A percentile compares a stretch with the other conserved stretches of the same genome.
Evolutionary conservation across 2,888 invertebrate genomes (phyloP).

Genomic region (Sphaerophoria rueppellii): DNA sequence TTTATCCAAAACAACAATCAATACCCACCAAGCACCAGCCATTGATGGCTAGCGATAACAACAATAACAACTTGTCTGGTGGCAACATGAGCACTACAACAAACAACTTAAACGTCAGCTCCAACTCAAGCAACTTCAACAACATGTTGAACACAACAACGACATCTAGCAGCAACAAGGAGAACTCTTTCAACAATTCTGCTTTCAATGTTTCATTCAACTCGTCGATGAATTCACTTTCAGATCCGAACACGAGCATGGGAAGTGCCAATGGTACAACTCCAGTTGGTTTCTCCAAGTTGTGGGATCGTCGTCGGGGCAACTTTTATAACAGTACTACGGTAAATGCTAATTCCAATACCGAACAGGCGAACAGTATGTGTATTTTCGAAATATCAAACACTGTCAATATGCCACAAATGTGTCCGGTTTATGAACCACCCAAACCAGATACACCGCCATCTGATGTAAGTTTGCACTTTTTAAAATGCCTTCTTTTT

Average conservation of each 20-base stretch:
- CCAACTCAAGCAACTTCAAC: conserved; percentile 74
- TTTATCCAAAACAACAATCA: conserved; percentile 54
- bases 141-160: conserved; percentile 76
- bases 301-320: conserved; percentile 79
- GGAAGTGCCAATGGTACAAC: conserved; percentile 64
- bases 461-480: conserved; percentile 76
- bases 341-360: conserved; percentile 38
- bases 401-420: conserved; percentile 73
- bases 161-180: conserved; percentile 77
- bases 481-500: neutral
- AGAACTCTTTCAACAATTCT: conserved; percentile 76
- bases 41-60: conserved; percentile 10
- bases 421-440: conserved; percentile 78
- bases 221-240: conserved; percentile 76
- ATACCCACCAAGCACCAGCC: conserved; percentile 47
- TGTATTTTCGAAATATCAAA: conserved; percentile 76
- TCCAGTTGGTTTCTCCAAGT: conserved; percentile 73
- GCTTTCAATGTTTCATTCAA: conserved; percentile 74
- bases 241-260: conserved; percentile 77
- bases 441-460: conserved; percentile 80
- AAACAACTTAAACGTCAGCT: conserved; percentile 53
- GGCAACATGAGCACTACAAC: conserved; percentile 53
- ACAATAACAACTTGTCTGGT: conserved; percentile 20
- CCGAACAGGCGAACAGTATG: conserved; percentile 38
- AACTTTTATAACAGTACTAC: conserved; percentile 60